These are phyloP conservation scores for Setipinna tenuifilis DNA, from an alignment of 2,797 vertebrate genomes.

Conservation along the genomic window DNA sequence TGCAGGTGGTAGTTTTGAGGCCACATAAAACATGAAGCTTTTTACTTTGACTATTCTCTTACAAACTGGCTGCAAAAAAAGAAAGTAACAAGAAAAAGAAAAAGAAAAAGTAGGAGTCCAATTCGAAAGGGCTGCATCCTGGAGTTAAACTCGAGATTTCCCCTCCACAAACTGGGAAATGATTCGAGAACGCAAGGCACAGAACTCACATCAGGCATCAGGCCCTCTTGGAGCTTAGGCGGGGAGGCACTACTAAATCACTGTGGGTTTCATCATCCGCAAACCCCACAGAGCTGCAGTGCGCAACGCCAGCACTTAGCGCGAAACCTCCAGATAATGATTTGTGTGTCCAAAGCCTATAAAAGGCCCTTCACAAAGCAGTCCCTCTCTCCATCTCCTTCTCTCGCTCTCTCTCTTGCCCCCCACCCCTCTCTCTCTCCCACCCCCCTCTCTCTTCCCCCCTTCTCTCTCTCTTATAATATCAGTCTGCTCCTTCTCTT, in stretches of 20 bases:
- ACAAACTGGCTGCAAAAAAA: not conserved
- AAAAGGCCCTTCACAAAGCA: slow-evolving; percentile 17
- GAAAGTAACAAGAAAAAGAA: not conserved
- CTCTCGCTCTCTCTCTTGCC: too few relatives aligned
- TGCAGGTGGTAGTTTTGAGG: not conserved
- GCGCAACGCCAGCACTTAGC: slow-evolving; percentile 20
- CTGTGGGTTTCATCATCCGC: slow-evolving; percentile 4
- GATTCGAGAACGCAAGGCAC: not conserved
- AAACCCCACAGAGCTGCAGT: not conserved
- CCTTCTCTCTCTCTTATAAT: not conserved
- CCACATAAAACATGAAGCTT: slow-evolving; percentile 1
- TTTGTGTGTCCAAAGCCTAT: slow-evolving; percentile 19
- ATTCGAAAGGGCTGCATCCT: not conserved
- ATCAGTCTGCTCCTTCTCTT: not conserved
- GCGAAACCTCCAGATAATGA: slow-evolving; percentile 5
- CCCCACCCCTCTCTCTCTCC: too few relatives aligned
- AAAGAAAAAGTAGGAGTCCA: not conserved
- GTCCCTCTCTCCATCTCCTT: too few relatives aligned
- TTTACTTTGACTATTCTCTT: slow-evolving; percentile 8
- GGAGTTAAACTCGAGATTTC: not conserved
- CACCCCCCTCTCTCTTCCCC: not conserved
- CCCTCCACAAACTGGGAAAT: not conserved
- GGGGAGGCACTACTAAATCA: slow-evolving; percentile 1
- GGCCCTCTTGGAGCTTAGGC: not conserved
- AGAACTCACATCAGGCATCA: not conserved